These are phyloP conservation scores for Blastomussa wellsi DNA, from an alignment of 92 coral and sea anemone genomes.

Conservation along the genomic window DNA sequence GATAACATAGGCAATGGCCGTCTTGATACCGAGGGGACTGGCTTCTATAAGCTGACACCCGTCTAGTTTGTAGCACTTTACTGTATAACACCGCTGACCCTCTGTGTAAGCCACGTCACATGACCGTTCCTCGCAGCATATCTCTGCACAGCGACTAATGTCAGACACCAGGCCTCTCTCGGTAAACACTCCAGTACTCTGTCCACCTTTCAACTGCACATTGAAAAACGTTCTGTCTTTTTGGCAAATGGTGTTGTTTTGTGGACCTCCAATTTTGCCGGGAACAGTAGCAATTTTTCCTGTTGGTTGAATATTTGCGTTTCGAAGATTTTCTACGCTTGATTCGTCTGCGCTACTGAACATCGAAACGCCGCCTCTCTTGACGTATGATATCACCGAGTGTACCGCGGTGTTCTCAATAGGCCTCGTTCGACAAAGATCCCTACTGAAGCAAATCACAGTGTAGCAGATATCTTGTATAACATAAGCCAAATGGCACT, in stretches of 20 bases:
- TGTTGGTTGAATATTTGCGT: slow-evolving; percentile 8
- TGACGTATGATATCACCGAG: slow-evolving; percentile 80
- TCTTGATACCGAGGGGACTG: slow-evolving; percentile 71
- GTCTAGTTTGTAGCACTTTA: slow-evolving; percentile 70
- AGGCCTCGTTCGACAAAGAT: slow-evolving; percentile 82
- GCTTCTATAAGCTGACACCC: slow-evolving; percentile 74
- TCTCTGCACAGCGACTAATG: slow-evolving; percentile 71
- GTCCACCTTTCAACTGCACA: slow-evolving; percentile 83
- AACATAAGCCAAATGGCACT: slow-evolving; percentile 86
- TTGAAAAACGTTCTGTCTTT: slow-evolving; percentile 68
- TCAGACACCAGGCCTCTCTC: slow-evolving; percentile 75
- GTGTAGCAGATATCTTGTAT: slow-evolving; percentile 81
- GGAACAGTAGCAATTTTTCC: not conserved
- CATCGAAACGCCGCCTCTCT: slow-evolving; percentile 65
- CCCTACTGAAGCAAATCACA: slow-evolving; percentile 81
- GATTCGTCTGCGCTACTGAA: slow-evolving; percentile 81
- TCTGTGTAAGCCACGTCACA: slow-evolving; percentile 91
- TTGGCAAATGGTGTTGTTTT: slow-evolving; percentile 47
- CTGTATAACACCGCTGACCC: slow-evolving; percentile 80
- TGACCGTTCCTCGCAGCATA: slow-evolving; percentile 81
- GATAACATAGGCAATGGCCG: slow-evolving; percentile 72
- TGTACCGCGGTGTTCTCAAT: slow-evolving; percentile 65
- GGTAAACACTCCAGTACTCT: slow-evolving; percentile 79
- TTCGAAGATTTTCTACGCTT: slow-evolving; percentile 41
- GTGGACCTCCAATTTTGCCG: not conserved